A percentile compares a stretch with the other conserved stretches of the same genome.
Evolutionary conservation across 2,888 invertebrate genomes (phyloP).

Genomic region (Sarcophaga caerulescens): DNA sequence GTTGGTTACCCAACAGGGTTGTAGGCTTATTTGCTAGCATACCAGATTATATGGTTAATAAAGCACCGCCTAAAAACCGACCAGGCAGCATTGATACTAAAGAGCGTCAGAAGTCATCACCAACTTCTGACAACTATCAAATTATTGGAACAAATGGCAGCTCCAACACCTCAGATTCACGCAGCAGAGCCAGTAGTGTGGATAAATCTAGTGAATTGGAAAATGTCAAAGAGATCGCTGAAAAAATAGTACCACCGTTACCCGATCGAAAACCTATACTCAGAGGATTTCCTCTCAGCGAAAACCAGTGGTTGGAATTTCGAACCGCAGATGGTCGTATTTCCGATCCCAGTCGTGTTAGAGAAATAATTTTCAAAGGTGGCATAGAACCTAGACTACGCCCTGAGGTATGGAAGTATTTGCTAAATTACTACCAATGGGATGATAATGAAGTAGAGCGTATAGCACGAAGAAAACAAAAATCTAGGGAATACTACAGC

Average conservation of each 20-base stretch:
- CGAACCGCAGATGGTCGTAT: slow-evolving; percentile 92
- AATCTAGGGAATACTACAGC: slow-evolving; percentile 92
- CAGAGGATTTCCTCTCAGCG: slow-evolving; percentile 85
- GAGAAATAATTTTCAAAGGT: slow-evolving; percentile 94
- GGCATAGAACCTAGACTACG: slow-evolving; percentile 90
- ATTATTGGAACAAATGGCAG: slow-evolving; percentile 74
- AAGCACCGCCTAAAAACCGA: slow-evolving; percentile 71
- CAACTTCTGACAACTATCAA: slow-evolving; percentile 77
- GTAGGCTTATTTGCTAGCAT: slow-evolving; percentile 78
- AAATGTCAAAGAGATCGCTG: slow-evolving; percentile 75
- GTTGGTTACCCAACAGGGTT: slow-evolving; percentile 79
- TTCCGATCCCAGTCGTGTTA: slow-evolving; percentile 88
- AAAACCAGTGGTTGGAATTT: slow-evolving; percentile 91
- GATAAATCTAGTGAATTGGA: slow-evolving; percentile 83
- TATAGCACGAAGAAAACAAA: slow-evolving; percentile 86
- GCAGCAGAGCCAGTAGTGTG: slow-evolving; percentile 75
- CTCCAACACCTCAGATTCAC: slow-evolving; percentile 72
- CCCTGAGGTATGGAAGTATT: slow-evolving; percentile 95
- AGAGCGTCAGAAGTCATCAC: slow-evolving; percentile 65
- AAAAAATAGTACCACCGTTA: slow-evolving; percentile 75
- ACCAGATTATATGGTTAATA: slow-evolving; percentile 78
- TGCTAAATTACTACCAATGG: slow-evolving; percentile 95
- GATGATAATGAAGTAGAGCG: slow-evolving; percentile 88
- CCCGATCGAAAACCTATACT: slow-evolving; percentile 76
- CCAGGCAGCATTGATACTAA: slow-evolving; percentile 70